Evolutionary conservation across 1,140 invertebrate genomes (phyloP).

Genomic region (Acyrthosiphon pisum): DNA sequence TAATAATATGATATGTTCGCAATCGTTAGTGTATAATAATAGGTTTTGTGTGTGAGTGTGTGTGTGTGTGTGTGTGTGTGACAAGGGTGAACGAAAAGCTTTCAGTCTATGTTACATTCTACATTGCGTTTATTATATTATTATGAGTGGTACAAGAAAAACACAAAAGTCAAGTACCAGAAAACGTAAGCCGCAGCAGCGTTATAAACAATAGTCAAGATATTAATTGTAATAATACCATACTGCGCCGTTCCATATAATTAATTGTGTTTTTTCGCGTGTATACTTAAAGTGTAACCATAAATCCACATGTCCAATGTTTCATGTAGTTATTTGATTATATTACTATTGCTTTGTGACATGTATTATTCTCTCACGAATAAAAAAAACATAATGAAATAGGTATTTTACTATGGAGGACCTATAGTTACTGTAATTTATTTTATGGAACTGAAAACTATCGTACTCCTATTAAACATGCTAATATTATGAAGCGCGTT

Average conservation of each 20-base stretch:
- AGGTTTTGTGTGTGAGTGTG: not conserved
- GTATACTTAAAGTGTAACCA: not conserved
- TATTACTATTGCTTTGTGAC: not conserved
- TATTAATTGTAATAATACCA: not conserved
- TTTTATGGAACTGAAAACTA: not conserved
- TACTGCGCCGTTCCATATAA: not conserved
- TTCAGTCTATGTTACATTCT: not conserved
- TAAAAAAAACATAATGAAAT: not conserved
- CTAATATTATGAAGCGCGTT: not conserved
- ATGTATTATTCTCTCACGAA: not conserved
- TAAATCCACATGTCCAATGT: not conserved
- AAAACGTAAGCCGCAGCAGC: not conserved
- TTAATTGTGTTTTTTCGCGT: constrained; percentile 5
- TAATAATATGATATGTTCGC: not conserved
- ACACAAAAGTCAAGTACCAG: not conserved
- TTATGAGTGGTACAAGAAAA: not conserved
- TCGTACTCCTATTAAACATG: not conserved
- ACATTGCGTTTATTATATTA: not conserved
- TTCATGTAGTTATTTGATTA: not conserved
- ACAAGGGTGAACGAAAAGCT: constrained; percentile 7
- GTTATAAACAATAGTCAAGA: not conserved
- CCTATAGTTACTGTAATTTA: not conserved
- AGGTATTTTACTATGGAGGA: not conserved
- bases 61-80: not conserved
- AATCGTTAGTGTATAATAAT: not conserved